A percentile compares a stretch with the other conserved stretches of the same genome.
Evolutionary conservation across 2,797 vertebrate species (phyloP).

Genomic region (Lacerta viridis): DNA sequence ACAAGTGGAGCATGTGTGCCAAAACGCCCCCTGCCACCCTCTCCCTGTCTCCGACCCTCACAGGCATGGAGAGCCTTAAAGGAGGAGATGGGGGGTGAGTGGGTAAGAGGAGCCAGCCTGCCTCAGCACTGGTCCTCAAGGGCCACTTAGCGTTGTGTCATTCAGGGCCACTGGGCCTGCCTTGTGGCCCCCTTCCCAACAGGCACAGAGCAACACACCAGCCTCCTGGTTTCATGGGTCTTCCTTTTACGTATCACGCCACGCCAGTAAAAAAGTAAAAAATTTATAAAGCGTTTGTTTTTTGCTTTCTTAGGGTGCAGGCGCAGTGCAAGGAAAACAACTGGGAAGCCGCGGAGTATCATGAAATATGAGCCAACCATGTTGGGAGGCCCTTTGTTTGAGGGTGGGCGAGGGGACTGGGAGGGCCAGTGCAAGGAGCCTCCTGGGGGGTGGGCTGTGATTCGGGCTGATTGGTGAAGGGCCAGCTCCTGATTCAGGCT

Average conservation of each 20-base stretch:
- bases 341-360: neutral
- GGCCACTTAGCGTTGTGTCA: neutral
- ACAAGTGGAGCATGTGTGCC: neutral
- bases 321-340: neutral
- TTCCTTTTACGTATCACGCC: neutral
- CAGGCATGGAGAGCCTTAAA: neutral
- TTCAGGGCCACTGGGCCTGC: neutral
- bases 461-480: too few species aligned
- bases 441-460: too few species aligned
- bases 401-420: neutral
- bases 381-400: neutral
- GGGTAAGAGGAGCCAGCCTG: neutral
- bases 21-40: too few species aligned
- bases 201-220: too few species aligned
- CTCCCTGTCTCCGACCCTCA: too few species aligned
- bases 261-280: neutral
- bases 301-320: neutral
- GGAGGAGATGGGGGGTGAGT: neutral
- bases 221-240: neutral
- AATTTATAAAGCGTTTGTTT: too few species aligned
- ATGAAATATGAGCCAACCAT: neutral
- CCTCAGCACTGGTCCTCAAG: neutral
- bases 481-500: neutral
- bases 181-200: too few species aligned
- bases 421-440: neutral